Evolutionary conservation across 1,140 invertebrate genomes (phyloP).

Genomic region (Cydia pomonella): DNA sequence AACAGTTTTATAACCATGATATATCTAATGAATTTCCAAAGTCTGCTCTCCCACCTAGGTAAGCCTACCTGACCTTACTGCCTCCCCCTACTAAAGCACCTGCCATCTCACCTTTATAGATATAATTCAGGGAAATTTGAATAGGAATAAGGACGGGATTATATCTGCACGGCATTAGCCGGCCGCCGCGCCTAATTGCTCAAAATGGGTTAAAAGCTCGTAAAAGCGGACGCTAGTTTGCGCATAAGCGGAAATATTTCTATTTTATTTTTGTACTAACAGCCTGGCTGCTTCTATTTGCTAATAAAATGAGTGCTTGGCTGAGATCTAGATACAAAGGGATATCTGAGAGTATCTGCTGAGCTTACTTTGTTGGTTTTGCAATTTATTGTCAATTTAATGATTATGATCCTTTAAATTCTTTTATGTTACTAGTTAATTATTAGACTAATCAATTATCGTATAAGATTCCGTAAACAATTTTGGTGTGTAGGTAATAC

Average conservation of each 20-base stretch:
- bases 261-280: slow-evolving; percentile 10
- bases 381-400: too few species aligned
- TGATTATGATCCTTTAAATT: too few species aligned
- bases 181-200: slow-evolving; percentile 41
- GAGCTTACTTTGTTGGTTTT: background rate
- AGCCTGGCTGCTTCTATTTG: background rate
- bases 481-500: too few species aligned
- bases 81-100: background rate
- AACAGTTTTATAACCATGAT: too few species aligned
- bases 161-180: background rate
- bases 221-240: slow-evolving; percentile 28
- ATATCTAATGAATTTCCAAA: too few species aligned
- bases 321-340: background rate
- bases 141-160: background rate
- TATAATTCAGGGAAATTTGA: background rate
- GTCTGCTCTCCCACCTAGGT: too few species aligned
- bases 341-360: background rate
- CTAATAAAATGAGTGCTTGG: background rate
- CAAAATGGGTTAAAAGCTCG: slow-evolving; percentile 37
- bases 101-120: background rate
- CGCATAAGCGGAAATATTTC: slow-evolving; percentile 18
- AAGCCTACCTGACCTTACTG: too few species aligned
- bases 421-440: too few species aligned
- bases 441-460: too few species aligned
- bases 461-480: too few species aligned